phyloP scores from a whole-genome alignment of 2,888 invertebrate genomes.

The Omphaloscelis lunosa region DNA sequence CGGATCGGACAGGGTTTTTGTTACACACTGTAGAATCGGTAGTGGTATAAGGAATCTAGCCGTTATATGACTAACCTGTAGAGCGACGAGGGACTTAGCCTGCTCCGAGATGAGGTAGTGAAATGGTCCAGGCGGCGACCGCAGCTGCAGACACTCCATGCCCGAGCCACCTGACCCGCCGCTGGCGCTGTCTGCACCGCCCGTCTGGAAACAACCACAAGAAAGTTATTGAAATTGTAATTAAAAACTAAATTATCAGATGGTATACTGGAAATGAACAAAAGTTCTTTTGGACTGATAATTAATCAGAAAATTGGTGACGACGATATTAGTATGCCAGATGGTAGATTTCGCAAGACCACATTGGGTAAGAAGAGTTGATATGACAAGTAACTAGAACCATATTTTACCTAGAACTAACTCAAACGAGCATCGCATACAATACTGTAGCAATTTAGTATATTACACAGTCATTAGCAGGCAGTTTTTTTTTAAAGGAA shows the following conservation, averaged over 20 bases:
- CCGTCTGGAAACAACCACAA: conserved; percentile 82
- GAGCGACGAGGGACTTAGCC: conserved; percentile 96
- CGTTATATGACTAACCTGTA: conserved; percentile 90
- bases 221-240: conserved; percentile 2
- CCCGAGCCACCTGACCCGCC: conserved; percentile 92
- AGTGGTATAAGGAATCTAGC: not conserved
- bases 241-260: not conserved
- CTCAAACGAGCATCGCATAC: conserved; percentile 23
- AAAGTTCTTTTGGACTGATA: not conserved
- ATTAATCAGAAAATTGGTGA: not conserved
- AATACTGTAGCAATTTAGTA: conserved; percentile 62
- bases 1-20: no score
- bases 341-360: conserved; percentile 10
- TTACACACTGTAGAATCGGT: no score
- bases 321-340: not conserved
- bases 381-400: not conserved
- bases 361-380: not conserved
- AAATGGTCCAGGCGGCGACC: conserved; percentile 93
- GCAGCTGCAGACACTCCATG: conserved; percentile 96
- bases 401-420: conserved; percentile 16
- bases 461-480: conserved; percentile 65
- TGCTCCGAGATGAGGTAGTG: conserved; percentile 96
- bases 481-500: conserved; percentile 67
- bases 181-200: conserved; percentile 90
- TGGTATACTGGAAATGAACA: not conserved